These are phyloP conservation scores for Hippocampus zosterae DNA, from an alignment of 2,113 vertebrate species.

Conservation along the genomic window DNA sequence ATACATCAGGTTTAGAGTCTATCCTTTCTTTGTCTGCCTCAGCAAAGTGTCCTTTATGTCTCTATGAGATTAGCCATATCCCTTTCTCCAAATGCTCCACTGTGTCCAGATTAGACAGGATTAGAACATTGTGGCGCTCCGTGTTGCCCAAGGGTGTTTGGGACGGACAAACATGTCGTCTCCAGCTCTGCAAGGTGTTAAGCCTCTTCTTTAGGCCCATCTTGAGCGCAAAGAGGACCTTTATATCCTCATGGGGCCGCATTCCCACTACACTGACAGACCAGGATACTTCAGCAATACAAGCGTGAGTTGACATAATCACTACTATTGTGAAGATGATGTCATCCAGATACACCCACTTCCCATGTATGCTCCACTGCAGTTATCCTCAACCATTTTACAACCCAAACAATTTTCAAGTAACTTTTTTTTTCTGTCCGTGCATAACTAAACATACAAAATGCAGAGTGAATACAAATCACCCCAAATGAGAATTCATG, in stretches of 20 bases:
- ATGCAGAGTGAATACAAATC: neutral
- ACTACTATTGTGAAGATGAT: slow-evolving; percentile 46
- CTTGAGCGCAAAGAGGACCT: slow-evolving; percentile 27
- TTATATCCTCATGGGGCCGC: slow-evolving; percentile 13
- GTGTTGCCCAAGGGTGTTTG: slow-evolving; percentile 49
- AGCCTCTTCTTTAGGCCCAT: slow-evolving; percentile 36
- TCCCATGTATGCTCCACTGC: neutral
- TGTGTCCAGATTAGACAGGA: slow-evolving; percentile 73
- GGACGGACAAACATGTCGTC: slow-evolving; percentile 47
- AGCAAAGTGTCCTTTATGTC: slow-evolving; percentile 59
- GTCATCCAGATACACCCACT: slow-evolving; percentile 53
- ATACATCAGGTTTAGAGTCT: slow-evolving; percentile 30
- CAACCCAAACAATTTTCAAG: neutral
- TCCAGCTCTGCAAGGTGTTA: slow-evolving; percentile 39
- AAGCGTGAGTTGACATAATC: slow-evolving; percentile 56
- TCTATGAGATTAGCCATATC: slow-evolving; percentile 68
- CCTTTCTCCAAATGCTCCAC: slow-evolving; percentile 67
- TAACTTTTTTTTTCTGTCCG: neutral
- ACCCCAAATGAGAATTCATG: neutral
- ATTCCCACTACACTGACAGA: neutral
- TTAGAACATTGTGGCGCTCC: slow-evolving; percentile 60
- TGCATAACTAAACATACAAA: neutral
- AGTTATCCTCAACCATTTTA: slow-evolving; percentile 7
- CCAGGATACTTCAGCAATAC: slow-evolving; percentile 5
- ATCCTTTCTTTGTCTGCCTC: slow-evolving; percentile 49